Base-by-base conservation (phyloP, 2,888 invertebrate species). In the Allolobophora icterica region DNA sequence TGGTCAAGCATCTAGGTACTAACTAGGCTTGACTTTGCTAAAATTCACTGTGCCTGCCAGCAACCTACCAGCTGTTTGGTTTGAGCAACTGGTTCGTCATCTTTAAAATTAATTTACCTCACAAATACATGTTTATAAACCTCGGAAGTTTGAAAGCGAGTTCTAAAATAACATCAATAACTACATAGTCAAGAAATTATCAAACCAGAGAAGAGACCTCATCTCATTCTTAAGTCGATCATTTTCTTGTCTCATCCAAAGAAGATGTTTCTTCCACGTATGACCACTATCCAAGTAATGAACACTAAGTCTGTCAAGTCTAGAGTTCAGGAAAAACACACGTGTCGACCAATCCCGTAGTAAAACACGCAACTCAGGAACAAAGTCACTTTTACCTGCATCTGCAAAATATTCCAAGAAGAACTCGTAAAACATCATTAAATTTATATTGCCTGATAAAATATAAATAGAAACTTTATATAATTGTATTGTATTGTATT, bases 221-320 rank as follows among this genome's bases (percentile, higher is more conserved):
- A 71, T 71, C n/a, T n/a, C 71, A n/a, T n/a, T 71, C 87, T 17
- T 87, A 35, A 87, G n/a, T 35, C 87, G 35, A 35, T 34, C 87
- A 87, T 35, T 38, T 87, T 87, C 87, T 17, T 35, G 87, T 87
- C 21, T 87, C 87, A 87, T 87, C 87, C 87, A 87, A 19, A 35
- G 87, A 35, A 35, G 2, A 87, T 19, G 38, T 34, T 87, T 17
- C 19, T 87, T 38, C 38, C 87, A 34, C 15, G 87, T 35, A 8
- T 24, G 6, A 87, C 19, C 35, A 11, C 34, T 6, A 35, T 6
- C 87, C 34, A 87, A 24, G 8, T 87, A 34, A 35, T 17, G 34
- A 87, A 35, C 30, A 87, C 38, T 33, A 35, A 38, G 34, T 38
- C 87, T 87, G 38, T 87, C 87, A 6, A 87, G 34, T 34, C 87